Percentiles rank a stretch among this genome's conserved stretches.
Conservation (phyloP, 2,888 invertebrate species). For the Ischnus inquisitorius region DNA sequence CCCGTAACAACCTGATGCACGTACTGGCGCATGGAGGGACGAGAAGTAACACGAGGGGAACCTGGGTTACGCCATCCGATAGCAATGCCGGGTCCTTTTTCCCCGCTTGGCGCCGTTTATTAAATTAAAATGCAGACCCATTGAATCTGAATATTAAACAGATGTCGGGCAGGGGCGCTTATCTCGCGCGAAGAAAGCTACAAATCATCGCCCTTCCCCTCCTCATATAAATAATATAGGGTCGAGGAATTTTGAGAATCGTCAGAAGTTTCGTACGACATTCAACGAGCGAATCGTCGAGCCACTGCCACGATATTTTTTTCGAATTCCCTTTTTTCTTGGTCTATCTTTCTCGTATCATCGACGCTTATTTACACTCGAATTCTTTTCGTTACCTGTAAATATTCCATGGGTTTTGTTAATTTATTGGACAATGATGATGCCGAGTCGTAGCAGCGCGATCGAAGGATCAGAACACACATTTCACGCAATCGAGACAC, state of each 20-base stretch:
- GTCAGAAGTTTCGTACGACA: too few species aligned
- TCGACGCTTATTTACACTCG: not conserved
- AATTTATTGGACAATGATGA: not conserved
- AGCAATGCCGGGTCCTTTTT: not conserved
- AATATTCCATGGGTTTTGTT: not conserved
- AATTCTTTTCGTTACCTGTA: not conserved
- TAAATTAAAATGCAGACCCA: not conserved
- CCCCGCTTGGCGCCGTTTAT: not conserved
- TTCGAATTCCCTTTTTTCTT: not conserved
- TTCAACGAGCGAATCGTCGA: not conserved
- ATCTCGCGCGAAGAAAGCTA: too few species aligned
- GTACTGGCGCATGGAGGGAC: conserved; percentile 37
- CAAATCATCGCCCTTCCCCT: too few species aligned
- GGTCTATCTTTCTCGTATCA: not conserved
- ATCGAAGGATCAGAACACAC: not conserved
- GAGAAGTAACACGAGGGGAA: conserved; percentile 4
- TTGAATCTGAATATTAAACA: not conserved
- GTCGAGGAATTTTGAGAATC: too few species aligned
- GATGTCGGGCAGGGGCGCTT: too few species aligned
- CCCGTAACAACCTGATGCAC: conserved; percentile 69
- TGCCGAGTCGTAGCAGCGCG: not conserved
- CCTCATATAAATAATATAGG: too few species aligned
- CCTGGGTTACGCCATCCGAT: not conserved
- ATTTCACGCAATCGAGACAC: not conserved
- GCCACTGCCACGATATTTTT: not conserved